phyloP scores from a whole-genome alignment of 2,888 invertebrate genomes.

The Drosophila kokeensis region DNA sequence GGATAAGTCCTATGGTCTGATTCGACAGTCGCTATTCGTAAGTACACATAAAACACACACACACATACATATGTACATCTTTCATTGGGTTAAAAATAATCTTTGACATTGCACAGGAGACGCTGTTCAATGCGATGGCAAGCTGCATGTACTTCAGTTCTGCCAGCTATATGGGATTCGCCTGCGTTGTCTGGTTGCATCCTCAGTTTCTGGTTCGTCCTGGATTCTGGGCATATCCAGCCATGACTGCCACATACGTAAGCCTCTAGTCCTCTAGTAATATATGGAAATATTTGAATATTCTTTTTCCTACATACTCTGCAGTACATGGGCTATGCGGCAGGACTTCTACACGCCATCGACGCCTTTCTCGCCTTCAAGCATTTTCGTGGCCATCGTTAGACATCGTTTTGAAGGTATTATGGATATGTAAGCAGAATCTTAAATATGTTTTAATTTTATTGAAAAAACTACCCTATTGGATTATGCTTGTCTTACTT shows the following conservation, averaged over 20 bases:
- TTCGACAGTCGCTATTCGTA: slow-evolving; percentile 93
- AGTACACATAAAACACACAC: slow-evolving; percentile 83
- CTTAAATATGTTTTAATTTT: background rate
- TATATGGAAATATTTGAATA: background rate
- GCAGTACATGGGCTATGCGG: slow-evolving; percentile 92
- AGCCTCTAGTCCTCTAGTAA: slow-evolving; percentile 84
- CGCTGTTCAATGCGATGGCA: slow-evolving; percentile 91
- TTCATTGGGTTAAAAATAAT: background rate
- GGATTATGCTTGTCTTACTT: background rate
- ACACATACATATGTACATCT: background rate
- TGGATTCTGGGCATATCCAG: slow-evolving; percentile 94
- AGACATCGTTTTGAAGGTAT: slow-evolving; percentile 21
- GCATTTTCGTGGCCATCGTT: slow-evolving; percentile 88
- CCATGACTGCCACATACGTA: slow-evolving; percentile 94
- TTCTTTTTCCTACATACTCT: slow-evolving; percentile 79
- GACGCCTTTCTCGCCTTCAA: slow-evolving; percentile 92
- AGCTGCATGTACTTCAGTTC: slow-evolving; percentile 92
- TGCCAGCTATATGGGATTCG: slow-evolving; percentile 92
- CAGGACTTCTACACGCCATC: slow-evolving; percentile 91
- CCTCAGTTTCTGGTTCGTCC: slow-evolving; percentile 90
- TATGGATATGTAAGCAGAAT: too few relatives aligned
- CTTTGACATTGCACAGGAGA: slow-evolving; percentile 87
- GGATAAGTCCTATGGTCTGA: slow-evolving; percentile 90
- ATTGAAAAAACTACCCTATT: background rate
- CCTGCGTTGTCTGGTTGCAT: slow-evolving; percentile 91